Evolutionary conservation across 1,140 invertebrate genomes (phyloP).

Genomic region (Hormaphis cornu): DNA sequence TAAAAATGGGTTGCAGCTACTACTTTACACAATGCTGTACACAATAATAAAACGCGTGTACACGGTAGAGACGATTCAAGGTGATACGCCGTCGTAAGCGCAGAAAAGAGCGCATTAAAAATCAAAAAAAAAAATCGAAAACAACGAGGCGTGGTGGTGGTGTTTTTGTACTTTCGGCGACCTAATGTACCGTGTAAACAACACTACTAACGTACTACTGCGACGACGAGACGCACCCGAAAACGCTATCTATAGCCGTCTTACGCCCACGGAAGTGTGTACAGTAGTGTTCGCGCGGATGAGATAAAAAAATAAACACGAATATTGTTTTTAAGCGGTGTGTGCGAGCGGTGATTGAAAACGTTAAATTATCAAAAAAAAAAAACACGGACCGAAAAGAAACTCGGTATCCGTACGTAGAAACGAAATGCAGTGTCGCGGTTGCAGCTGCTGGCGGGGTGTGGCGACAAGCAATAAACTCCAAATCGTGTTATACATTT

Average conservation of each 20-base stretch:
- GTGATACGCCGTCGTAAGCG: not conserved
- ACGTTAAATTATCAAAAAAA: no score
- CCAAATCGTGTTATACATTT: no score
- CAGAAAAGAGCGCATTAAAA: not conserved
- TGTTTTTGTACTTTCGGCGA: slow-evolving; percentile 9
- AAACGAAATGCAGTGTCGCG: no score
- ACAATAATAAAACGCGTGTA: not conserved
- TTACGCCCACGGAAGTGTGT: slow-evolving; percentile 2
- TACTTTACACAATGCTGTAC: not conserved
- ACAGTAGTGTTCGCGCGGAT: not conserved
- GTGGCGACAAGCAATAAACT: no score
- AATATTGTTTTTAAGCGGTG: no score
- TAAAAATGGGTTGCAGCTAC: slow-evolving; percentile 15
- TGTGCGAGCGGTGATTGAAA: no score
- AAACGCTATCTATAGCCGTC: not conserved
- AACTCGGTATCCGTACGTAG: no score
- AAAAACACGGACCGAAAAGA: no score
- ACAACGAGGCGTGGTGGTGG: not conserved
- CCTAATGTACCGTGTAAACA: slow-evolving; percentile 29
- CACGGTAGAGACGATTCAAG: no score
- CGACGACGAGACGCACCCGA: slow-evolving; percentile 9
- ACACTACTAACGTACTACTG: no score
- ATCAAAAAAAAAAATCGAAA: not conserved
- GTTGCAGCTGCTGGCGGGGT: no score
- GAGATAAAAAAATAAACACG: no score